phyloP scores from a whole-genome alignment of 2,113 vertebrate species.

The Cyprinodon variegatus region DNA sequence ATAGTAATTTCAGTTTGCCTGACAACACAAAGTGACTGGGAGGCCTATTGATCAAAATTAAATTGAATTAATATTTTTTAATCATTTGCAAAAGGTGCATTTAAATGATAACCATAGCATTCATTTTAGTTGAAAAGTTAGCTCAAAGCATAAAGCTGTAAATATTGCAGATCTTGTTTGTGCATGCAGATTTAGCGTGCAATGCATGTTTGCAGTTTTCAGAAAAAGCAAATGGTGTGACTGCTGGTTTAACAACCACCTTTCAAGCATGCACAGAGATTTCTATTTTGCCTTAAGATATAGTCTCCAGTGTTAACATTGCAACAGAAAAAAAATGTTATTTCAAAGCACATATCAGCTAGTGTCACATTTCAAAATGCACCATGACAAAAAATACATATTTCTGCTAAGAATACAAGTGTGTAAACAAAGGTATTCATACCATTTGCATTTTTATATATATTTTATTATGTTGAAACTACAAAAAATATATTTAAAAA shows the following conservation, averaged over 20 bases:
- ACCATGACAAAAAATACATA: not conserved
- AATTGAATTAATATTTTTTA: too few relatives aligned
- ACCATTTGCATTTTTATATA: not conserved
- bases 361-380: not conserved
- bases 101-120: too few relatives aligned
- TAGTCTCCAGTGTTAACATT: slow-evolving; percentile 37
- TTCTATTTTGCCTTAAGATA: slow-evolving; percentile 12
- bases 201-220: not conserved
- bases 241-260: slow-evolving; percentile 13
- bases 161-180: not conserved
- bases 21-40: not conserved
- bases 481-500: too few relatives aligned
- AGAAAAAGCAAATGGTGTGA: not conserved
- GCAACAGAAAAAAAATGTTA: slow-evolving; percentile 40
- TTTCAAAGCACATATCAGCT: slow-evolving; percentile 1
- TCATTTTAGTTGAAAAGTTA: too few relatives aligned
- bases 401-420: not conserved
- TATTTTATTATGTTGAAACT: too few relatives aligned
- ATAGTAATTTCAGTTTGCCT: not conserved
- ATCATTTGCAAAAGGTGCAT: too few relatives aligned
- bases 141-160: not conserved
- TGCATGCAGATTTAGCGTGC: not conserved
- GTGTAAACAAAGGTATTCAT: not conserved
- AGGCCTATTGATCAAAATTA: too few relatives aligned
- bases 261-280: slow-evolving; percentile 7